Base-by-base conservation (phyloP, 2,797 vertebrate genomes). In the Xiphophorus birchmanni region DNA sequence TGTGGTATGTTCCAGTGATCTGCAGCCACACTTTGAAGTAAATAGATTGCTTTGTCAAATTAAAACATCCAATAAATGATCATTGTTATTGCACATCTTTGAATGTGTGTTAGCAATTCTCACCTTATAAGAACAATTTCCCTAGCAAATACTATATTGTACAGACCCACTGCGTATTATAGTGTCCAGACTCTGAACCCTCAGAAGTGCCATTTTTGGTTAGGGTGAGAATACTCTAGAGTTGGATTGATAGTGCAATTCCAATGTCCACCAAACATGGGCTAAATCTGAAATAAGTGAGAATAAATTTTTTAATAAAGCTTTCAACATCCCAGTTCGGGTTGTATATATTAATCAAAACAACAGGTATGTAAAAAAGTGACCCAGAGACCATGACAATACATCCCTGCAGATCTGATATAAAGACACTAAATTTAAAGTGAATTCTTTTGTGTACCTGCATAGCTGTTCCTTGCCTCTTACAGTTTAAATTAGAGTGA, bases 261-360 rank as follows among this genome's bases (percentile, higher is more conserved):
- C n/a, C 29, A 58, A 13, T 80, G 52, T 10, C 72, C 72, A 18
- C 45, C 17, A 32, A 73, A 73, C 29, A 73, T 50, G 1, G 48
- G 4, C n/a, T 71, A 78, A 13, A n/a, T 81, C 63, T 54, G 63
- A 52, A 11, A 75, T 78, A 32, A 47, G 50, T 52, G 29, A 81
- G 0, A 65, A 63, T 9, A 65, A 54, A 65, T 65, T 78, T 32
- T 0, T 6, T 5, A 2, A 73, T 73, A 18, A 78, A 73, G 2
- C 65, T 72, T 2, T 78, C 73, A 54, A 78, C 79, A 50, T 79
- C 9, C 15, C 44, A 73, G 2, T 73, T 73, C 12, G 44, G 71
- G 26, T 44, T n/a, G 11, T 73, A 1, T 3, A 56, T 56, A 56
- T 45, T 45, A 11, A 73, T 12, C 44, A 73, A 2, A 29, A 47